phyloP scores from a whole-genome alignment of 2,888 invertebrate species.

The Crioceris asparagi region DNA sequence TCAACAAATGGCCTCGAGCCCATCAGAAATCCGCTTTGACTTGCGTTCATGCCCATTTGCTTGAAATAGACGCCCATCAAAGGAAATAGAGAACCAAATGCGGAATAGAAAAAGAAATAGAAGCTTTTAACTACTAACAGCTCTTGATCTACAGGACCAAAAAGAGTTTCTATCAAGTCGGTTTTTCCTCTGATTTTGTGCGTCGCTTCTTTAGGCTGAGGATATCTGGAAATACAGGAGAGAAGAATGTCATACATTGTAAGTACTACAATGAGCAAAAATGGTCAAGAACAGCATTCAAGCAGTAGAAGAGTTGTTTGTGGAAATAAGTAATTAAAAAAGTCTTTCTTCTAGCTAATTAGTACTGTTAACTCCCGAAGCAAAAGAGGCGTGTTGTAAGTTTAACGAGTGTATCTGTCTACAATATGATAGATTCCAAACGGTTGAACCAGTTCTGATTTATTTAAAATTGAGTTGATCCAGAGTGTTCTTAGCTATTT shows the following conservation, averaged over 20 bases:
- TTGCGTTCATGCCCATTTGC: conserved; percentile 94
- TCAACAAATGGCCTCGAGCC: conserved; percentile 96
- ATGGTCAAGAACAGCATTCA: neutral
- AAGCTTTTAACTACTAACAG: conserved; percentile 92
- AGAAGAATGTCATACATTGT: neutral
- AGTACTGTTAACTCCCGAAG: too few species aligned
- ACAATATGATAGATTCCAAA: too few species aligned
- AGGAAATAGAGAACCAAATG: conserved; percentile 96
- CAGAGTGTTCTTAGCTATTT: too few species aligned
- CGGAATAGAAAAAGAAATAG: conserved; percentile 99
- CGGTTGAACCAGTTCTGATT: too few species aligned
- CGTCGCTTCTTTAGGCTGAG: conserved; percentile 78
- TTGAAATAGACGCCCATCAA: conserved; percentile 99
- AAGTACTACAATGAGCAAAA: too few species aligned
- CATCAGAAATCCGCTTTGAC: conserved; percentile 54
- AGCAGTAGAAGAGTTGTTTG: neutral
- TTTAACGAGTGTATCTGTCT: too few species aligned
- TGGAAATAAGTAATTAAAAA: too few species aligned
- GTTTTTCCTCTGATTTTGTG: conserved; percentile 81
- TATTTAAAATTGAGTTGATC: too few species aligned
- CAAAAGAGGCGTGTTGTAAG: too few species aligned
- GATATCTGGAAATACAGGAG: conserved; percentile 48
- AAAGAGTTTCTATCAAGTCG: conserved; percentile 72
- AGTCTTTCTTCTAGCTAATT: too few species aligned
- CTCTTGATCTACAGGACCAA: conserved; percentile 79